Evolutionary conservation across 2,888 invertebrate species (phyloP).

Genomic region (Lacanobia oleracea): DNA sequence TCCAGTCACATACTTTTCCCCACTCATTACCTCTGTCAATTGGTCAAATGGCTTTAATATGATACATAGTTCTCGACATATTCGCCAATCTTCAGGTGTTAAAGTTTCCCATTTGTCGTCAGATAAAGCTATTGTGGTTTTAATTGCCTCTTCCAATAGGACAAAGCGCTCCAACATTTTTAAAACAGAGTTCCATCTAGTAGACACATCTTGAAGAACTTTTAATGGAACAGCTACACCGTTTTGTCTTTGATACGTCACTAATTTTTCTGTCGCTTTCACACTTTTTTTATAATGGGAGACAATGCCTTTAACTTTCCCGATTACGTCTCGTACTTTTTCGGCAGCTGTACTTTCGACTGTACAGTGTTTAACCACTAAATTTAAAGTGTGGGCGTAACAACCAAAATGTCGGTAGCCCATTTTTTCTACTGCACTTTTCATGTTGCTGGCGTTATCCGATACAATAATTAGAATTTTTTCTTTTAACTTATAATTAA

Average conservation of each 20-base stretch:
- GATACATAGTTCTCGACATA: constrained; percentile 15
- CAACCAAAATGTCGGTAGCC: constrained; percentile 3
- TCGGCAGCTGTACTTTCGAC: too few relatives aligned
- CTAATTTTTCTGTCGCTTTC: constrained; percentile 18
- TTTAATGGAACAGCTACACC: constrained; percentile 19
- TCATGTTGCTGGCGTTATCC: constrained; percentile 15
- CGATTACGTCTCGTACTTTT: too few relatives aligned
- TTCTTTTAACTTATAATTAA: constrained; percentile 20
- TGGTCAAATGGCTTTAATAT: constrained; percentile 6
- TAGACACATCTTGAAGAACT: constrained; percentile 16
- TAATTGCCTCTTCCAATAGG: constrained; percentile 11
- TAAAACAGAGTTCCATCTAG: constrained; percentile 19
- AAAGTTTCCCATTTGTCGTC: neutral
- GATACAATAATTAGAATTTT: constrained; percentile 1
- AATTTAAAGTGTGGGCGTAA: too few relatives aligned
- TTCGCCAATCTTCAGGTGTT: neutral
- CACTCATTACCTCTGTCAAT: constrained; percentile 16
- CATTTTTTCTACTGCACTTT: neutral
- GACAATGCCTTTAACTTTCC: neutral
- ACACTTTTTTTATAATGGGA: constrained; percentile 17
- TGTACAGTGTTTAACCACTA: too few relatives aligned
- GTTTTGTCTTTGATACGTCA: constrained; percentile 19
- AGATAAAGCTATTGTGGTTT: constrained; percentile 23
- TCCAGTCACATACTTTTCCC: constrained; percentile 21
- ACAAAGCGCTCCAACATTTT: constrained; percentile 18